Evolutionary conservation across 2,888 invertebrate genomes (phyloP).

Genomic region (Xylophagus ater): DNA sequence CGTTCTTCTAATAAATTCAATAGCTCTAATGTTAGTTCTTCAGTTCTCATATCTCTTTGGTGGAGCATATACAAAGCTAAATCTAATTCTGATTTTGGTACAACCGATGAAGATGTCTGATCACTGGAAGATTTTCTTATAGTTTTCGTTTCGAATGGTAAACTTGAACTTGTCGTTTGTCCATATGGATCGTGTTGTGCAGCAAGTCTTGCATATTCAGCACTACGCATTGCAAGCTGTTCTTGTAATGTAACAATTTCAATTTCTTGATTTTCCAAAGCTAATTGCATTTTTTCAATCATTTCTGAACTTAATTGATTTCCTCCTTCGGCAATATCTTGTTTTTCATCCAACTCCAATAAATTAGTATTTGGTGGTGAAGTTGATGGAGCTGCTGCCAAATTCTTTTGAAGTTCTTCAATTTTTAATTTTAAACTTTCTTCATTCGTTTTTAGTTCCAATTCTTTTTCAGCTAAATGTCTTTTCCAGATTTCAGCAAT

Average conservation of each 20-base stretch:
- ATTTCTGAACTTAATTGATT: slow-evolving; percentile 30
- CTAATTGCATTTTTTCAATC: slow-evolving; percentile 38
- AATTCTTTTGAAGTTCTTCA: slow-evolving; percentile 29
- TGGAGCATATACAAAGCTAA: slow-evolving; percentile 75
- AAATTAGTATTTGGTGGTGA: slow-evolving; percentile 18
- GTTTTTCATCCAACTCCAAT: slow-evolving; percentile 18
- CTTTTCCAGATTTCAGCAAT: slow-evolving; percentile 60
- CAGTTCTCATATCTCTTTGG: slow-evolving; percentile 74
- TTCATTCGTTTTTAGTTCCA: slow-evolving; percentile 47
- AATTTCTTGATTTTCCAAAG: slow-evolving; percentile 56
- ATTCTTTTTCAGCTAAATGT: slow-evolving; percentile 52
- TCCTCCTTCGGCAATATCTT: slow-evolving; percentile 31
- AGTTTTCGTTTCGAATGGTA: slow-evolving; percentile 2
- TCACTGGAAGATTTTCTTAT: slow-evolving; percentile 7
- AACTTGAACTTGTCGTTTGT: slow-evolving; percentile 18
- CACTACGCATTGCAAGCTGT: slow-evolving; percentile 49
- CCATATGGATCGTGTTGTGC: slow-evolving; percentile 35
- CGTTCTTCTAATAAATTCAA: slow-evolving; percentile 74
- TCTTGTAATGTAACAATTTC: slow-evolving; percentile 64
- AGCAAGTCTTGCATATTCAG: slow-evolving; percentile 45
- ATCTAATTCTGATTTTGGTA: slow-evolving; percentile 56
- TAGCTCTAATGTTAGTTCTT: slow-evolving; percentile 74
- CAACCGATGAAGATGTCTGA: slow-evolving; percentile 10
- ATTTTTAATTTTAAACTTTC: slow-evolving; percentile 44
- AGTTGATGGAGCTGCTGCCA: slow-evolving; percentile 27